Evolutionary conservation across 2,113 vertebrate species (phyloP).

Genomic region (Hippocampus zosterae): DNA sequence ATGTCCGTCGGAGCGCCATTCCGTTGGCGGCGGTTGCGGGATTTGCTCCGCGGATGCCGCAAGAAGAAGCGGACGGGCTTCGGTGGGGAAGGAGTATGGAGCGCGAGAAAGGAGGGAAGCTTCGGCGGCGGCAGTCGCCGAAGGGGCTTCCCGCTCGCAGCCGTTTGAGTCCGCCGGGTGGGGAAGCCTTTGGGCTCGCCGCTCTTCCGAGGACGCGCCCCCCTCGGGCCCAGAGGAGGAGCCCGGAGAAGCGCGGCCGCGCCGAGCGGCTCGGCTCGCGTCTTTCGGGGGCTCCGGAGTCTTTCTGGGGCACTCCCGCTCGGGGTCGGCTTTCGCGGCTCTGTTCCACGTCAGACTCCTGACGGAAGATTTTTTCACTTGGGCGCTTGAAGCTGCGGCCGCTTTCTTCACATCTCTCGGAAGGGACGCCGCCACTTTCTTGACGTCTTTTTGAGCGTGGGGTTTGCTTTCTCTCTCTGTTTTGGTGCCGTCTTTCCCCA

Average conservation of each 20-base stretch:
- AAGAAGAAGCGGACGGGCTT: slow-evolving; percentile 83
- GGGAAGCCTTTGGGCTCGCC: not conserved
- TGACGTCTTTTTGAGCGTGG: slow-evolving; percentile 68
- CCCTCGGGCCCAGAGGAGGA: not conserved
- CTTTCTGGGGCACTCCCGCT: not conserved
- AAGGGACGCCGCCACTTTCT: slow-evolving; percentile 47
- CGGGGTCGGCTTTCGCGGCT: slow-evolving; percentile 49
- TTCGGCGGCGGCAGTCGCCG: slow-evolving; percentile 55
- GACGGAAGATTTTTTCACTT: slow-evolving; percentile 40
- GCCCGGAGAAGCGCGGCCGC: not conserved
- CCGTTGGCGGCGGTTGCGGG: slow-evolving; percentile 55
- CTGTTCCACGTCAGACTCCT: slow-evolving; percentile 50
- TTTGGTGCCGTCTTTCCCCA: slow-evolving; percentile 53
- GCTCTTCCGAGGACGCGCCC: not conserved
- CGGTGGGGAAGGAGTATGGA: slow-evolving; percentile 76
- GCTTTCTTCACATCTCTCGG: slow-evolving; percentile 66
- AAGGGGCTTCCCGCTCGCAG: slow-evolving; percentile 30
- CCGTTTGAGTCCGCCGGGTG: slow-evolving; percentile 53
- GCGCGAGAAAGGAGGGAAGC: slow-evolving; percentile 11
- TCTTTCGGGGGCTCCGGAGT: not conserved
- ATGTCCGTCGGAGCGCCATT: slow-evolving; percentile 53
- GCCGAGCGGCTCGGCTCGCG: not conserved
- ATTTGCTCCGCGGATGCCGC: slow-evolving; percentile 85
- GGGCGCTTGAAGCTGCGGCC: slow-evolving; percentile 8
- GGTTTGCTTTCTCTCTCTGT: slow-evolving; percentile 73